A percentile compares a stretch with the other conserved stretches of the same genome.
These are phyloP conservation scores for Enteromius afrohamiltoni DNA, from an alignment of 2,797 vertebrate species.

Conservation along the genomic window DNA sequence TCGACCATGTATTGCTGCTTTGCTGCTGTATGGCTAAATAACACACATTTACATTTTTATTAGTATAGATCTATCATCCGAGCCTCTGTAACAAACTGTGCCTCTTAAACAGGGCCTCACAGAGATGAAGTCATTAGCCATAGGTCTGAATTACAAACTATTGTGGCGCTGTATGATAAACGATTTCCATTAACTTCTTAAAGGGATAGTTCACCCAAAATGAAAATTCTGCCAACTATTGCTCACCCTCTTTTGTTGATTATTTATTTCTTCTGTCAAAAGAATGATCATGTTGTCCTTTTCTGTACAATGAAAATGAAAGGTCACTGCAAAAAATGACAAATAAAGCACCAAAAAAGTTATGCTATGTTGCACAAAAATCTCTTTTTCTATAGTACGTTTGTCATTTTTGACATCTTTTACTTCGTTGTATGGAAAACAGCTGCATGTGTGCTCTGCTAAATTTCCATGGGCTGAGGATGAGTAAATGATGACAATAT, in stretches of 20 bases:
- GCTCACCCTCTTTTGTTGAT: not conserved
- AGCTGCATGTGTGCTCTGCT: not conserved
- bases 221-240: conserved; percentile 5
- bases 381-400: not conserved
- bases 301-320: not conserved
- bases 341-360: not conserved
- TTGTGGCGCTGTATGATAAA: conserved; percentile 45
- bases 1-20: conserved; percentile 5
- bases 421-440: not conserved
- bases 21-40: conserved; percentile 53
- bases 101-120: conserved; percentile 37
- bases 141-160: conserved; percentile 42
- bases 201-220: conserved; percentile 18
- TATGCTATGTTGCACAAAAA: not conserved
- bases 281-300: not conserved
- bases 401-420: not conserved
- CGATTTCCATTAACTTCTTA: conserved; percentile 40
- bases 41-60: conserved; percentile 62
- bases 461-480: not conserved
- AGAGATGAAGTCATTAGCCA: conserved; percentile 45
- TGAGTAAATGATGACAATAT: not conserved
- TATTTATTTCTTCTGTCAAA: not conserved
- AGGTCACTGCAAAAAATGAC: conserved; percentile 1
- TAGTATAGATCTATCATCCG: conserved; percentile 56
- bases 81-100: conserved; percentile 26